Conservation (phyloP, 2,888 invertebrate species). For the Macrophya annulata region DNA sequence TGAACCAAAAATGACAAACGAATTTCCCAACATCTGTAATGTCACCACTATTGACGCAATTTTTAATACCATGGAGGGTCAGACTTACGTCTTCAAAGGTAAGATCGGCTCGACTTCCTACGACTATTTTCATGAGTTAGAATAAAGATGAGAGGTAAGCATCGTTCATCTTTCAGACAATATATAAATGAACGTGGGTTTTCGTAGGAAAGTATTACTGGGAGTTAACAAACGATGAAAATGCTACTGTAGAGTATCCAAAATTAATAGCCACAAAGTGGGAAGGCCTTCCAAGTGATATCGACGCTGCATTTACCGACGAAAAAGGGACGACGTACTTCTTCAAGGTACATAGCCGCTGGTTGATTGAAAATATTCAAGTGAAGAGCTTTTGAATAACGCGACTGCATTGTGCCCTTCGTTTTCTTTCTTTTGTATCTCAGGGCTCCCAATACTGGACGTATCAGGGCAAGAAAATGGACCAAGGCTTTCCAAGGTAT, state of each 20-base stretch:
- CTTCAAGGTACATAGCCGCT: slow-evolving; percentile 88
- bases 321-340: slow-evolving; percentile 98
- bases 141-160: background rate
- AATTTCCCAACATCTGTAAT: slow-evolving; percentile 88
- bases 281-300: slow-evolving; percentile 91
- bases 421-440: slow-evolving; percentile 38
- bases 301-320: slow-evolving; percentile 97
- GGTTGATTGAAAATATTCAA: background rate
- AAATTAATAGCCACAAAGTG: slow-evolving; percentile 91
- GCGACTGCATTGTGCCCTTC: background rate
- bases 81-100: slow-evolving; percentile 96
- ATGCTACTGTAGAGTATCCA: slow-evolving; percentile 92
- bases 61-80: slow-evolving; percentile 93
- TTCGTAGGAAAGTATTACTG: slow-evolving; percentile 90
- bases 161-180: too few species aligned
- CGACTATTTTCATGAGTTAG: background rate
- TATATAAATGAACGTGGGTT: background rate
- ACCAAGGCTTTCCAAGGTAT: slow-evolving; percentile 94
- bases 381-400: background rate
- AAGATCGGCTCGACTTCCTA: slow-evolving; percentile 51
- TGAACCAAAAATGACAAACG: slow-evolving; percentile 82
- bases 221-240: slow-evolving; percentile 91
- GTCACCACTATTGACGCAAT: slow-evolving; percentile 93
- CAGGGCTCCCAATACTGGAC: slow-evolving; percentile 93
- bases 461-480: slow-evolving; percentile 91